Evolutionary conservation across 1,140 invertebrate species (phyloP), one percentile per base, ranked within the genome.

Genomic region (Hormaphis cornu): DNA sequence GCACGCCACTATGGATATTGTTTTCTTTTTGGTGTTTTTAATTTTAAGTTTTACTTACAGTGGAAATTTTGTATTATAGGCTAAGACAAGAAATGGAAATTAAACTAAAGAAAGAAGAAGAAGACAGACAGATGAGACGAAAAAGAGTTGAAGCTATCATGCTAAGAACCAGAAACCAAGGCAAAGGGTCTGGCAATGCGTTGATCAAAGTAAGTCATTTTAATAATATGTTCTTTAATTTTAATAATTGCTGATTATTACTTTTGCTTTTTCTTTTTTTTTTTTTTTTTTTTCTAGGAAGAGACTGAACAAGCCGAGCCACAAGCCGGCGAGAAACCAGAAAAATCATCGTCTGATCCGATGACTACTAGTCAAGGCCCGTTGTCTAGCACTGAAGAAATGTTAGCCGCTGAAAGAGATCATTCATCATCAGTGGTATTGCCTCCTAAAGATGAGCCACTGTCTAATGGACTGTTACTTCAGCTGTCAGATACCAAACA

Each of bases 61-160:
- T n/a, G n/a, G n/a, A n/a, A n/a, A n/a, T n/a, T n/a, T n/a, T n/a
- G n/a, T n/a, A n/a, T 76, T 76, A n/a, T 75, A 87, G 84, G 74
- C 83, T 86, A 76, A 83, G 87, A 75, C 79, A 85, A 73, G 88
- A 90, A 78, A 85, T 86, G 73, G 87, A 87, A 71, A 86, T 89
- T 75, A 83, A 85, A 71, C 78, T 89, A 35, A 86, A 86, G 74
- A 86, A 86, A 72, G 89, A 91, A 78, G 89, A 91, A 75, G 88
- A 88, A 76, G 89, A 90, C 75, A 79, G 89, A 72, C 84, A 88
- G 74, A 86, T 84, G 50, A 81, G 89, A 73, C 83, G 88, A 53
- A 89, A 87, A 76, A 81, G 89, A 58, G 89, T 91, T 3, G 89
- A 91, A 78, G 88, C 88, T 50, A 91, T 91, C 72, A 91, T 91